These are phyloP conservation scores for Dasyprocta punctata DNA, from an alignment of 2,113 vertebrate species.

Conservation along the genomic window DNA sequence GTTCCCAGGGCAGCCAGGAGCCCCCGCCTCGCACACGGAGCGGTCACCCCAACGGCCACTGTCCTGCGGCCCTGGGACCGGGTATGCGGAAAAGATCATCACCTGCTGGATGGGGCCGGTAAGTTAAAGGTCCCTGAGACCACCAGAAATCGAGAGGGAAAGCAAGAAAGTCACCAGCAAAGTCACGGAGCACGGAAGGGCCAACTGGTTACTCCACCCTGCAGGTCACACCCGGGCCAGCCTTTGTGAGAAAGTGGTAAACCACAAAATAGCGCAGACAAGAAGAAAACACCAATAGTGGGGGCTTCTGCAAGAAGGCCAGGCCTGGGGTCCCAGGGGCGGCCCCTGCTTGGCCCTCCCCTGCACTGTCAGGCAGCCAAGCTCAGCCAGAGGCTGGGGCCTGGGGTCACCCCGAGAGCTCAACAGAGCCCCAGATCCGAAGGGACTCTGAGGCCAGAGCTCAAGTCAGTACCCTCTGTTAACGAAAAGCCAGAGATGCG, in stretches of 20 bases:
- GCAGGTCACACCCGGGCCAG: not conserved
- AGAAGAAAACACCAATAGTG: not conserved
- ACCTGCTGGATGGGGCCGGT: not conserved
- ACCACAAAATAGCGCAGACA: not conserved
- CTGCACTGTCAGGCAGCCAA: not conserved
- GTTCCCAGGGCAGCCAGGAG: not conserved
- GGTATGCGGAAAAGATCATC: not conserved
- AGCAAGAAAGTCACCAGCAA: not conserved
- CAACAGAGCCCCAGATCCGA: not conserved
- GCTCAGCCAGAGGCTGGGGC: not conserved
- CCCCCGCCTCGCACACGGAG: not conserved
- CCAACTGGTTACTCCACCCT: not conserved
- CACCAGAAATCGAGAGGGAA: not conserved
- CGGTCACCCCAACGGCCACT: not conserved
- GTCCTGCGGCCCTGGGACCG: not conserved
- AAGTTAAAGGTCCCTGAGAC: not conserved
- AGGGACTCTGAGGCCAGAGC: not conserved
- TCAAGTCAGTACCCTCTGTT: not conserved
- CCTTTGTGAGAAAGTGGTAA: not conserved
- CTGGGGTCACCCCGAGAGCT: not conserved
- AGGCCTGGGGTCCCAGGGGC: not conserved
- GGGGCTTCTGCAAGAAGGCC: not conserved
- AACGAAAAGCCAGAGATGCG: not conserved
- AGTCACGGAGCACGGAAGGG: not conserved
- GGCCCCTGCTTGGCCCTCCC: not conserved